phyloP scores from a whole-genome alignment of 2,888 invertebrate genomes.

The Microctonus aethiopoides region DNA sequence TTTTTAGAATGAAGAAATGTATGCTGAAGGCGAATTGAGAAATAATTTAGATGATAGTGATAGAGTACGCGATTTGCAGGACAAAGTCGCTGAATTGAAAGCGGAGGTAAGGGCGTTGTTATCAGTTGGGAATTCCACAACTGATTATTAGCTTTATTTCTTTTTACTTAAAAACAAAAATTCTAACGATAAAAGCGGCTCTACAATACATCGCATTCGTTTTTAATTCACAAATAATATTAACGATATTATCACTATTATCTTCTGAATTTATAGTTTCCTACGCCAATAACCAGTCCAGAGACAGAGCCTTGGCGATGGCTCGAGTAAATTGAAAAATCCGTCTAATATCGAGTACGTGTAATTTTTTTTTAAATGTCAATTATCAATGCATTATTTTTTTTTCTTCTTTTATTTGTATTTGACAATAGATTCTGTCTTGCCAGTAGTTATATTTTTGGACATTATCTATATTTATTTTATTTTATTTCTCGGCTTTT shows the following conservation, averaged over 20 bases:
- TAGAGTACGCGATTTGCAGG: constrained; percentile 88
- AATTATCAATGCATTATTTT: constrained; percentile 20
- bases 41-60: constrained; percentile 88
- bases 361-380: constrained; percentile 22
- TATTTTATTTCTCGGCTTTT: not conserved
- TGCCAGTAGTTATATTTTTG: constrained; percentile 19
- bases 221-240: constrained; percentile 1
- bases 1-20: constrained; percentile 89
- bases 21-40: constrained; percentile 90
- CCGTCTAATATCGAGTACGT: constrained; percentile 36
- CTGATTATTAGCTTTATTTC: constrained; percentile 11
- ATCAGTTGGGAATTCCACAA: not conserved
- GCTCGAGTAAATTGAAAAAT: constrained; percentile 79
- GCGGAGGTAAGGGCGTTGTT: constrained; percentile 79
- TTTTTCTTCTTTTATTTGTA: constrained; percentile 15
- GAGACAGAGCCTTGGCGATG: constrained; percentile 91
- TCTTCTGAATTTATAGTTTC: constrained; percentile 76
- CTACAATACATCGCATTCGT: constrained; percentile 28
- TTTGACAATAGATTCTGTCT: constrained; percentile 6
- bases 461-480: not conserved
- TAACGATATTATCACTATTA: constrained; percentile 40
- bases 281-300: constrained; percentile 88
- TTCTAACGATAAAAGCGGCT: not conserved
- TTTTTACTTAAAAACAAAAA: not conserved
- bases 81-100: constrained; percentile 91